phyloP scores from a whole-genome alignment of 1,140 invertebrate species.

The Dysdera silvatica region DNA sequence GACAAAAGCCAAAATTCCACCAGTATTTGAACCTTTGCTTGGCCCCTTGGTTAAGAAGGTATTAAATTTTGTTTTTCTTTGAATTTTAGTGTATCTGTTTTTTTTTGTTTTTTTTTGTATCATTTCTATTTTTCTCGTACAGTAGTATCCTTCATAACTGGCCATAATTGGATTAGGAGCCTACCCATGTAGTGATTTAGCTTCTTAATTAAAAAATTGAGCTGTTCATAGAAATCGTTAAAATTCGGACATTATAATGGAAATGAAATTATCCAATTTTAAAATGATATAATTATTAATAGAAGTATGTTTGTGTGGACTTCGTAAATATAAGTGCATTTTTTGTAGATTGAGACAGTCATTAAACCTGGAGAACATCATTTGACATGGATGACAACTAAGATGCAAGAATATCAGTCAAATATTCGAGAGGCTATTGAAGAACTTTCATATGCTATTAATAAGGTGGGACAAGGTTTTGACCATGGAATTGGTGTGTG shows the following conservation, averaged over 20 bases:
- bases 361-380: constrained; percentile 14
- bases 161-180: no score
- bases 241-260: no score
- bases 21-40: constrained; percentile 10
- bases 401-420: neutral
- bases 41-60: constrained; percentile 10
- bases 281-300: no score
- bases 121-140: no score
- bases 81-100: neutral
- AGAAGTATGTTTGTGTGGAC: no score
- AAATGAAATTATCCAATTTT: no score
- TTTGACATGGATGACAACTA: constrained; percentile 15
- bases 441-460: constrained; percentile 14
- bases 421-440: constrained; percentile 14
- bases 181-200: no score
- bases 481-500: no score
- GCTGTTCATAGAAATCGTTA: no score
- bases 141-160: no score
- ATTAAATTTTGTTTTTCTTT: neutral
- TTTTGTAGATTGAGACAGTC: constrained; percentile 9
- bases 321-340: no score
- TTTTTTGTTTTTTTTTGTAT: neutral
- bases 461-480: neutral
- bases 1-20: neutral
- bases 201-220: no score